phyloP scores from a whole-genome alignment of 2,888 invertebrate genomes.

The Dione vanillae region DNA sequence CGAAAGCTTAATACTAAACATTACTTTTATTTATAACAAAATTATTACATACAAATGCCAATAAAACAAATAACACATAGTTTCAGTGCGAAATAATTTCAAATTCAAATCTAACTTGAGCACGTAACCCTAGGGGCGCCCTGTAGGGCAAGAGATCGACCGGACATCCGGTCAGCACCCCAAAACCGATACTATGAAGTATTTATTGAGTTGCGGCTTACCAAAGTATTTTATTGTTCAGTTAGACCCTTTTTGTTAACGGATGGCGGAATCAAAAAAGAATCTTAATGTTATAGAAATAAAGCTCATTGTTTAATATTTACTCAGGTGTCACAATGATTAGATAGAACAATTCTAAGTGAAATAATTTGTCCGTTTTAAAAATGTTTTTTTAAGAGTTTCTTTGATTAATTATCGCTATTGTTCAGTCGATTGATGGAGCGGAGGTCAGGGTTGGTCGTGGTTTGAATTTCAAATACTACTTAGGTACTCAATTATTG shows the following conservation, averaged over 20 bases:
- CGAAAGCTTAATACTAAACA: too few relatives aligned
- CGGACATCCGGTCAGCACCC: slow-evolving; percentile 78
- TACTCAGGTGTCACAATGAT: slow-evolving; percentile 70
- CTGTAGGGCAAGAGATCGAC: slow-evolving; percentile 76
- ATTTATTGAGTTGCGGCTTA: slow-evolving; percentile 83
- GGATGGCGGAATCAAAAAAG: slow-evolving; percentile 49
- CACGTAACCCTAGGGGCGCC: slow-evolving; percentile 59
- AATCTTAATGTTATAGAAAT: slow-evolving; percentile 48
- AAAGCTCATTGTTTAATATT: slow-evolving; percentile 49
- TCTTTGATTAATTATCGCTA: slow-evolving; percentile 33
- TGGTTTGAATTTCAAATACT: slow-evolving; percentile 4
- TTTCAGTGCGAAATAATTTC: slow-evolving; percentile 30
- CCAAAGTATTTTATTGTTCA: slow-evolving; percentile 81
- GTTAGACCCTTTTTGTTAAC: slow-evolving; percentile 67
- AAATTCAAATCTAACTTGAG: slow-evolving; percentile 52
- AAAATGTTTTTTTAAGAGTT: slow-evolving; percentile 36
- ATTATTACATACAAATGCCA: not conserved
- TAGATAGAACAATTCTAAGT: slow-evolving; percentile 65
- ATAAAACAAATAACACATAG: slow-evolving; percentile 1
- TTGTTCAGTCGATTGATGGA: slow-evolving; percentile 27
- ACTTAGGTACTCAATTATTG: not conserved
- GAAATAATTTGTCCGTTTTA: slow-evolving; percentile 57
- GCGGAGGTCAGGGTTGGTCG: slow-evolving; percentile 7
- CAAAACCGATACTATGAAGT: slow-evolving; percentile 82
- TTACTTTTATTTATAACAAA: not conserved